Conservation (phyloP, 2,113 vertebrate species). For the Oostethus manadensis region DNA sequence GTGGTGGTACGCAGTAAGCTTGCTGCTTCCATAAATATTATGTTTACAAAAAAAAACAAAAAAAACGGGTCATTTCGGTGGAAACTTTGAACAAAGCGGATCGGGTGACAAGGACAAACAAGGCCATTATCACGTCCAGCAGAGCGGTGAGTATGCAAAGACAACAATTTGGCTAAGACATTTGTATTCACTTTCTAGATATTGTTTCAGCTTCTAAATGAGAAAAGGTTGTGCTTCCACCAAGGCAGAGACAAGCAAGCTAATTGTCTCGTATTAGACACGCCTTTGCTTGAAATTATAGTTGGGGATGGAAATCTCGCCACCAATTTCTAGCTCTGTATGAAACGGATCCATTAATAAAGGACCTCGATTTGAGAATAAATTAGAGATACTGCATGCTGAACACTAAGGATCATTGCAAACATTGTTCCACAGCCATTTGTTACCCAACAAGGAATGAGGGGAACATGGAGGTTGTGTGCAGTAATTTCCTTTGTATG, state of each 20-base stretch:
- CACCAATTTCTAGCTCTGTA: conserved; percentile 14
- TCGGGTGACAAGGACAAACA: neutral
- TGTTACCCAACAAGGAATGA: conserved; percentile 21
- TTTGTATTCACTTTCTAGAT: neutral
- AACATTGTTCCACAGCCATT: conserved; percentile 51
- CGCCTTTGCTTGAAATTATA: conserved; percentile 15
- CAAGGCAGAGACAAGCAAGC: conserved; percentile 13
- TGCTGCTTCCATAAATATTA: neutral
- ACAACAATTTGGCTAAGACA: neutral
- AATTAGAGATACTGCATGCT: conserved; percentile 32
- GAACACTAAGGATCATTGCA: conserved; percentile 57
- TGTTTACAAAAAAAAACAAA: neutral
- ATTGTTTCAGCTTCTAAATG: neutral
- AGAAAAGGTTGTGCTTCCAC: neutral
- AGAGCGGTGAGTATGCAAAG: neutral
- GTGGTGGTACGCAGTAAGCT: conserved; percentile 24
- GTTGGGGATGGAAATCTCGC: conserved; percentile 17
- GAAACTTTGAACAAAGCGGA: neutral
- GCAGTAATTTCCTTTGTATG: no score
- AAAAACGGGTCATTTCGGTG: neutral
- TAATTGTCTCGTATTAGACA: conserved; percentile 18
- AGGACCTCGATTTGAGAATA: conserved; percentile 44
- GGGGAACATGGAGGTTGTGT: neutral
- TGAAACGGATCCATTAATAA: conserved; percentile 48
- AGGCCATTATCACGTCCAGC: neutral